Conservation (phyloP, 2,888 invertebrate genomes). For the Clunio marinus region DNA sequence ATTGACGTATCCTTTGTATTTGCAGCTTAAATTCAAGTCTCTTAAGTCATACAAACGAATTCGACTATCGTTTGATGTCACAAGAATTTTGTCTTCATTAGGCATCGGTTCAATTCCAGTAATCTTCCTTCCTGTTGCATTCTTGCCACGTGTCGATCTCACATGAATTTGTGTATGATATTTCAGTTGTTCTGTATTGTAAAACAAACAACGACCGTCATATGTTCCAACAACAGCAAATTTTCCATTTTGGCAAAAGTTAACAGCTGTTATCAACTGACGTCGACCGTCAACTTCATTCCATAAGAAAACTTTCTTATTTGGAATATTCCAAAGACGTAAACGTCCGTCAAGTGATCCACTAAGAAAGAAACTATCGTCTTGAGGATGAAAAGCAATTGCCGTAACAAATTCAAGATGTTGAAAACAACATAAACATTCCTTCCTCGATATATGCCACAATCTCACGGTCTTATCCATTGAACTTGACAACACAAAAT, state of each 20-base stretch:
- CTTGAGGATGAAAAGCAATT: conserved; percentile 94
- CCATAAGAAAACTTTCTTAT: conserved; percentile 98
- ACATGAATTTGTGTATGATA: conserved; percentile 98
- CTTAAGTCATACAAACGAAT: conserved; percentile 92
- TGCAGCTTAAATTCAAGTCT: conserved; percentile 91
- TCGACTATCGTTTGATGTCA: conserved; percentile 96
- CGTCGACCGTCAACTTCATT: conserved; percentile 94
- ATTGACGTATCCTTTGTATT: conserved; percentile 91
- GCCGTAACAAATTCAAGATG: conserved; percentile 99
- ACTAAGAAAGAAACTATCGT: conserved; percentile 87
- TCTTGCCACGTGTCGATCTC: conserved; percentile 90
- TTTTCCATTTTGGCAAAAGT: conserved; percentile 96
- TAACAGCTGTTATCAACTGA: conserved; percentile 92
- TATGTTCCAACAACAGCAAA: conserved; percentile 98
- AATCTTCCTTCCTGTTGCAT: conserved; percentile 90
- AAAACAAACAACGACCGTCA: conserved; percentile 97
- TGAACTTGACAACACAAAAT: conserved; percentile 94
- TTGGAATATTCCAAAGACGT: conserved; percentile 98
- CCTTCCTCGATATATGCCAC: conserved; percentile 96
- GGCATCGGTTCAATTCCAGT: conserved; percentile 97
- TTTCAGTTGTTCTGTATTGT: conserved; percentile 95
- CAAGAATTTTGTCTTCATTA: conserved; percentile 89
- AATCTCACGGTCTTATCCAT: conserved; percentile 97
- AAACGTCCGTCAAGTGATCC: conserved; percentile 97
- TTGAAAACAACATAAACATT: conserved; percentile 97